Evolutionary conservation across 2,888 invertebrate species (phyloP).

Genomic region (Calephelis perditalis): DNA sequence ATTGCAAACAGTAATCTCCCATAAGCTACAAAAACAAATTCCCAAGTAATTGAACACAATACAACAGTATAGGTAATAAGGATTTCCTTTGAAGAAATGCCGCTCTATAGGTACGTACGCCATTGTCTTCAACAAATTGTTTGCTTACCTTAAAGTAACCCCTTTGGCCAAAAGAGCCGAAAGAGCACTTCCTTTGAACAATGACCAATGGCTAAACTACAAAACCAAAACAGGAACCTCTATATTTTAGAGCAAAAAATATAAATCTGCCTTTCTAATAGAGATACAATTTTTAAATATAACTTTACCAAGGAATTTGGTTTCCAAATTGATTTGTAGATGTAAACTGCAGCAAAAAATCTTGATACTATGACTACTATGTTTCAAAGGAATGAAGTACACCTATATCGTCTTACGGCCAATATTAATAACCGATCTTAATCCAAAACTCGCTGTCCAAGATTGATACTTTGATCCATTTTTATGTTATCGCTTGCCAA

Average conservation of each 20-base stretch:
- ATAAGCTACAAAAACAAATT: neutral
- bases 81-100: neutral
- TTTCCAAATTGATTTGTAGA: neutral
- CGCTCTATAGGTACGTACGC: neutral
- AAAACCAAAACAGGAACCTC: neutral
- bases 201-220: neutral
- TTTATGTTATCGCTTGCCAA: too few relatives aligned
- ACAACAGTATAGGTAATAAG: neutral
- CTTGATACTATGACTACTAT: neutral
- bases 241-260: neutral
- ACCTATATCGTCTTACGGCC: too few relatives aligned
- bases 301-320: neutral
- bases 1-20: too few relatives aligned
- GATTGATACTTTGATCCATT: too few relatives aligned
- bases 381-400: too few relatives aligned
- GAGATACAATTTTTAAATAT: neutral
- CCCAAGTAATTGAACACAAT: too few relatives aligned
- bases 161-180: neutral
- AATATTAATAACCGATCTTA: too few relatives aligned
- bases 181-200: slow-evolving; percentile 3
- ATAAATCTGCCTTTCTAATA: neutral
- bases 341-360: neutral
- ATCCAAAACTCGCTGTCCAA: too few relatives aligned
- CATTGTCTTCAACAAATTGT: neutral
- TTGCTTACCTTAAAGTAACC: neutral